These are phyloP conservation scores for Acanthochromis polyacanthus DNA, from an alignment of 2,113 vertebrate genomes.

Conservation along the genomic window DNA sequence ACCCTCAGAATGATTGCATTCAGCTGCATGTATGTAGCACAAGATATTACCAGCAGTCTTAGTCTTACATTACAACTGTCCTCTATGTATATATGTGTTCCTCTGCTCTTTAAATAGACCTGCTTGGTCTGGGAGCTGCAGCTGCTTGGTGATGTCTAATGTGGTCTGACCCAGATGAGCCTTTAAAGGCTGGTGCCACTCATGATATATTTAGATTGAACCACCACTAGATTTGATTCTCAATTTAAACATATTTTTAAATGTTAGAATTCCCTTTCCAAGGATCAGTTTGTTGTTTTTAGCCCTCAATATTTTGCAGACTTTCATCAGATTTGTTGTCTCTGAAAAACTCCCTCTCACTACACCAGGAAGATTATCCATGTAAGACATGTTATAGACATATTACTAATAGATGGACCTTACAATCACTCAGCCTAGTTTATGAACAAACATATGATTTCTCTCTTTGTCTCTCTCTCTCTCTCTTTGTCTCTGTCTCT, in stretches of 20 bases:
- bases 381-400: not conserved
- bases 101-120: constrained; percentile 71
- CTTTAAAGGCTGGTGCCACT: constrained; percentile 44
- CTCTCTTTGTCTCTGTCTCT: too few species aligned
- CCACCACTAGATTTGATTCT: constrained; percentile 1
- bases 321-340: not conserved
- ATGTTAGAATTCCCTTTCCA: not conserved
- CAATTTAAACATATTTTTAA: not conserved
- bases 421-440: not conserved
- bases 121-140: constrained; percentile 55
- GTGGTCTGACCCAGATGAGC: constrained; percentile 22
- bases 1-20: not conserved
- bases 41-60: not conserved
- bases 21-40: not conserved
- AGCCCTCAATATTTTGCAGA: too few species aligned
- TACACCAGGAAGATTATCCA: not conserved
- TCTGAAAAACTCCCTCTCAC: not conserved
- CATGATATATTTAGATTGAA: constrained; percentile 58
- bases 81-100: not conserved
- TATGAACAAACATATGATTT: not conserved
- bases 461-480: not conserved
- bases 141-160: constrained; percentile 66
- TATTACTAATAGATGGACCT: not conserved
- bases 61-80: not conserved
- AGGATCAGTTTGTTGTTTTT: not conserved